Conservation (phyloP, 2,113 vertebrate genomes). For the Aegypius monachus region DNA sequence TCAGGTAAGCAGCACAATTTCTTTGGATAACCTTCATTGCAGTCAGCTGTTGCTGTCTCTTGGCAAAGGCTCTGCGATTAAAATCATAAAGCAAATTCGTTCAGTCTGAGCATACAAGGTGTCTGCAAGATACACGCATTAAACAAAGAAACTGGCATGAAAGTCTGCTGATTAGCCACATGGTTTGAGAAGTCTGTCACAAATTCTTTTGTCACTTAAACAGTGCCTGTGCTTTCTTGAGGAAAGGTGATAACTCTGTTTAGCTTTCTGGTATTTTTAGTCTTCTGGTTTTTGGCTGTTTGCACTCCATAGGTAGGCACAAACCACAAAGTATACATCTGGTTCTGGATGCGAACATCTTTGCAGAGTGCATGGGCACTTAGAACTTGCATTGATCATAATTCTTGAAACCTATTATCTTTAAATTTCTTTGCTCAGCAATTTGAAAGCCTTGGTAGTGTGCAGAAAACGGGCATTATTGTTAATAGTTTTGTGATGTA, state of each 20-base stretch:
- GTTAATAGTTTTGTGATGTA: neutral
- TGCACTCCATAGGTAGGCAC: neutral
- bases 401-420: neutral
- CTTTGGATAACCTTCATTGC: slow-evolving; percentile 97
- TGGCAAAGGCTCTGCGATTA: slow-evolving; percentile 84
- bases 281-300: neutral
- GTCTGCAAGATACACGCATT: neutral
- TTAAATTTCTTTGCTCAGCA: neutral
- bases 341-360: neutral
- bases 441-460: neutral
- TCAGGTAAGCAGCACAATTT: slow-evolving; percentile 93
- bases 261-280: neutral
- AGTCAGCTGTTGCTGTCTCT: slow-evolving; percentile 90
- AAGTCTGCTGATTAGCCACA: neutral
- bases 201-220: neutral
- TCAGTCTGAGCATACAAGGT: neutral
- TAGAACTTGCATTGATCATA: neutral
- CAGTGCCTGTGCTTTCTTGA: neutral
- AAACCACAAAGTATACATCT: neutral
- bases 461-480: neutral
- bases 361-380: neutral
- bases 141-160: neutral
- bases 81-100: neutral
- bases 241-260: neutral
- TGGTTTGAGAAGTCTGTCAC: neutral